Evolutionary conservation across 2,888 invertebrate species (phyloP), one percentile per base, ranked within the genome.

Genomic region (Metopia argyrocephala): DNA sequence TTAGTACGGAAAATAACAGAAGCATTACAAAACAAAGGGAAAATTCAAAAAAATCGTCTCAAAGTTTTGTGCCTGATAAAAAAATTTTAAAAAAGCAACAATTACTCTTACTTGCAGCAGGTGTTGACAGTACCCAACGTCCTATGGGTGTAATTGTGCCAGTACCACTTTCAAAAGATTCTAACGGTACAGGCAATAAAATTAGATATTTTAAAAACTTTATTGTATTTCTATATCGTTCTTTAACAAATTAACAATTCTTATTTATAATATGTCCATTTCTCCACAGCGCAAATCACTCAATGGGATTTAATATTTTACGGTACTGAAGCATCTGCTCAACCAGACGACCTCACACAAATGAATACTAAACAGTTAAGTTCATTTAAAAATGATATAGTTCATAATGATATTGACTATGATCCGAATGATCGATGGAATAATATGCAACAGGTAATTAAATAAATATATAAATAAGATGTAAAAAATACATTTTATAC

Each of bases 271-370:
- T 50, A 50, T 5, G 18, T 18, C n/a, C 15, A 48, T 48, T 62
- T 48, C 6, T 20, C 18, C 46, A 7, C 85, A 92, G 91, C 92
- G 86, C 93, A 93, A 86, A 91, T 96, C 76, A 93, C 93, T 65
- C 94, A 95, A 85, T 96, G 96, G 96, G 94, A 95, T 89, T 90
- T 96, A 86, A 94, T 95, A 86, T 93, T 96, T 89, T 95, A 96
- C 90, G 96, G 96, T 52, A 96, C 96, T 1, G 94, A 93, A 83
- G 91, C 91, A 1, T 93, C 93, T 1, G 91, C 93, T 7, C 93
- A 93, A 86, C 92, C 92, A 62, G 91, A 89, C 21, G 91, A 90
- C 85, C 86, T 86, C 9, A 84, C 86, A 46, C 86, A 87, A 78
- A 85, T 86, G 76, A 89, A 89, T 82, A 82, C 87, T n/a, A 86